Base-by-base conservation (phyloP, 2,113 vertebrate genomes). In the Patagioenas fasciata region DNA sequence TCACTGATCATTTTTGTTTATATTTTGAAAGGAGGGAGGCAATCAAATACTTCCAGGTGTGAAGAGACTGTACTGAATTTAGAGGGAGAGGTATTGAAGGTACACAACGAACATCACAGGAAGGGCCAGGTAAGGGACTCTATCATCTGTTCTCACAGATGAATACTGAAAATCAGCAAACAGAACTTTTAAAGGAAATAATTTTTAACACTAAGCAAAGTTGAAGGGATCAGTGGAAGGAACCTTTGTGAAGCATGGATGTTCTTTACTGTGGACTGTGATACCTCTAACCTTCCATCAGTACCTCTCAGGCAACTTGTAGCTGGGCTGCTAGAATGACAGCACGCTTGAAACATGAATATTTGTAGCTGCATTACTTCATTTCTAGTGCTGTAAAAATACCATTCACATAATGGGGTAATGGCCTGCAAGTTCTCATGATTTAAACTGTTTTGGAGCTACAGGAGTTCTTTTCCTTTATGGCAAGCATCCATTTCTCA, bases 401-500 rank as follows among this genome's bases (percentile, higher is more conserved):
- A 91, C 95, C 65, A 53, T 96, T 90, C 80, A 4, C 60, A 65
- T 87, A 96, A 90, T 86, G 79, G 92, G 71, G 91, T 89, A 96
- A 71, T 69, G 75, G 81, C 87, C 89, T 93, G 89, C 91, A 91
- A 94, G 67, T 89, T 94, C 88, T 97, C 93, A 91, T 88, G 29
- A 86, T 96, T 96, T 96, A 73, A 93, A 50, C 83, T 93, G 48
- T 67, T 93, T 48, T 44, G 81, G 87, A 94, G 89, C 86, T 93
- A 85, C 85, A 77, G 71, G 91, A 95, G 84, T 86, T 96, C 80
- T 95, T 44, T 95, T 97, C 75, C 85, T 85, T 84, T 48, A 77
- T 96, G 96, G 95, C 97, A 97, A 90, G 32, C 34, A 36, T 95
- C 93, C 96, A 96, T 94, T 80, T 94, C 77, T 89, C 65, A n/a